Evolutionary conservation across 2,888 invertebrate species (phyloP), one percentile per base, ranked within the genome.

Genomic region (Apotomis capreana): DNA sequence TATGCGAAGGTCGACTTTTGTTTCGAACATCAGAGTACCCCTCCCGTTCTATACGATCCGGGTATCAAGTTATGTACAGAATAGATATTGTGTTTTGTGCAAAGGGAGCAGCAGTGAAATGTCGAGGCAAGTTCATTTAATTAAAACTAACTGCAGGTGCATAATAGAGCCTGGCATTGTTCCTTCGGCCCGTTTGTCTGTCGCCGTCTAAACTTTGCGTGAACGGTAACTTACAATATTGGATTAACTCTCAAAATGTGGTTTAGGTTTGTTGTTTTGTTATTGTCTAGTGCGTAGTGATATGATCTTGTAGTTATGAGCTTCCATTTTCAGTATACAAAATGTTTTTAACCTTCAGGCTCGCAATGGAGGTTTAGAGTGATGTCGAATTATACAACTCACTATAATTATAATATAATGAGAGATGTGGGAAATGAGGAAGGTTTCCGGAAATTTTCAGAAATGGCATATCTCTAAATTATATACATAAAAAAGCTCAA

Each of bases 111-210:
- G 63, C 40, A 52, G 63, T 12, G 10, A 63, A 63, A 40, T 36
- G 51, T 49, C 49, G 9, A 6, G 12, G 2, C 13, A 13, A 15
- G 40, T 52, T 63, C 13, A 13, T 63, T 63, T 10, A 63, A 63
- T 63, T 63, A 63, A 63, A 63, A 63, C 52, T 63, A 63, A 51
- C 37, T 40, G 40, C 13, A 63, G 10, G 13, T 9, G 40, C 51
- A 52, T 54, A 63, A 40, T 49, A 10, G 9, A 52, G 40, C 44
- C 59, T 58, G 9, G 49, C 49, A 60, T 60, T 60, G 59, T 60
- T 60, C 15, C 44, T 10, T 58, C 36, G 36, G 57, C 36, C 37
- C 58, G 49, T 4, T 63, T 54, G 63, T 40, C 10, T 37, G 58
- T 5, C 36, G 13, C 63, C 36, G 51, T 12, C 37, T n/a, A 36